A percentile compares a stretch with the other conserved stretches of the same genome.
Conservation (phyloP, 2,888 invertebrate species). For the Megamerina dolium region DNA sequence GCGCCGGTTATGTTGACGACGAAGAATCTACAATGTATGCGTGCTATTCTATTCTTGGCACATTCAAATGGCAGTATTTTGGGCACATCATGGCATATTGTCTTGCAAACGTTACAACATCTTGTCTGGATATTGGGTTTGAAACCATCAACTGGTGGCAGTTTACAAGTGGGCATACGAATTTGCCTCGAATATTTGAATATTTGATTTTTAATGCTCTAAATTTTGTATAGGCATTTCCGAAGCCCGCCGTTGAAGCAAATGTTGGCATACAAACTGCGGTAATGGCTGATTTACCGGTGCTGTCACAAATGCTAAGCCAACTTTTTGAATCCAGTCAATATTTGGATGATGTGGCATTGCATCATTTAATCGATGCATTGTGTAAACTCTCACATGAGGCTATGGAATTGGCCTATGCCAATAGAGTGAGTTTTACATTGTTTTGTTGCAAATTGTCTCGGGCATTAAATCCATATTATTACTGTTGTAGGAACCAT, state of each 20-base stretch:
- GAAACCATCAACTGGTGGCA: conserved; percentile 91
- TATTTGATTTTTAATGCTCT: too few relatives aligned
- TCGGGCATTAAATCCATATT: neutral
- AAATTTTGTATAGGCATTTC: conserved; percentile 56
- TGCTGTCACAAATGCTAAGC: conserved; percentile 83
- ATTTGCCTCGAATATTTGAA: neutral
- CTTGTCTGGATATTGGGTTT: conserved; percentile 92
- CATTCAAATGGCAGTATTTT: conserved; percentile 88
- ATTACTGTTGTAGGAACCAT: conserved; percentile 68
- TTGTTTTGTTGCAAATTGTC: conserved; percentile 19
- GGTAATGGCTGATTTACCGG: conserved; percentile 92
- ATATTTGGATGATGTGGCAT: conserved; percentile 85
- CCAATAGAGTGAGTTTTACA: conserved; percentile 65
- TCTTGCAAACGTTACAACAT: conserved; percentile 89
- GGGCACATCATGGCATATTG: conserved; percentile 92
- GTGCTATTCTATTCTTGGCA: conserved; percentile 81
- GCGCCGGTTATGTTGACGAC: conserved; percentile 88
- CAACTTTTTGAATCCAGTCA: conserved; percentile 92
- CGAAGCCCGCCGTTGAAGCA: conserved; percentile 66
- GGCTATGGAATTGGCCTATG: conserved; percentile 94
- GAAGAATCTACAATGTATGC: conserved; percentile 95
- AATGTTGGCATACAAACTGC: conserved; percentile 86
- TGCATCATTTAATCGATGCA: conserved; percentile 94
- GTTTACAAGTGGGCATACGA: conserved; percentile 56
- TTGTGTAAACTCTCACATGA: conserved; percentile 93